phyloP scores from a whole-genome alignment of 2,797 vertebrate species.

The Manis javanica region DNA sequence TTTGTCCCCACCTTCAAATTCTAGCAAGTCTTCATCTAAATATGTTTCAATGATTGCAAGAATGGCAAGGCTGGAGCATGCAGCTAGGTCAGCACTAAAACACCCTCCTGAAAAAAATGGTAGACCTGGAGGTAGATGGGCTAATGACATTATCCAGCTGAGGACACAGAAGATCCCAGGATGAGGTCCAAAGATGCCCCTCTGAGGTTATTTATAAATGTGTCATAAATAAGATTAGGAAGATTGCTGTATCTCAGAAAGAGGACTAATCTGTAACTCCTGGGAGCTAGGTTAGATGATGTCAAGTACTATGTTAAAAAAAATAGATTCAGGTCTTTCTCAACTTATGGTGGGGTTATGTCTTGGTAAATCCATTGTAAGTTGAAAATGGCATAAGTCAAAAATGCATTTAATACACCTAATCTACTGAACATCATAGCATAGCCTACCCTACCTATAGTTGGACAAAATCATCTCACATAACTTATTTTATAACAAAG shows the following conservation, averaged over 20 bases:
- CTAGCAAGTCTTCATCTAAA: neutral
- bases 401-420: neutral
- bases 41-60: neutral
- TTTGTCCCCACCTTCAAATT: neutral
- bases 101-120: neutral
- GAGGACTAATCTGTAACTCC: neutral
- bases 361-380: neutral
- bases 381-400: neutral
- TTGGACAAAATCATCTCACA: neutral
- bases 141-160: neutral
- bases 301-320: neutral
- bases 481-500: neutral
- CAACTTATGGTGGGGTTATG: neutral
- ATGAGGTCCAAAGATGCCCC: neutral
- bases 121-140: neutral
- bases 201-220: neutral
- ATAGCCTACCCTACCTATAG: neutral
- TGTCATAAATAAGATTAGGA: neutral
- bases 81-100: neutral
- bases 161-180: neutral
- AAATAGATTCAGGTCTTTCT: neutral
- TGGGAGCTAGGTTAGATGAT: neutral
- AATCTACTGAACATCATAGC: neutral
- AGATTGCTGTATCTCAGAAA: neutral
- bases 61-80: neutral